Evolutionary conservation across 2,797 vertebrate genomes (phyloP).

Genomic region (Ctenosaura bakeri): DNA sequence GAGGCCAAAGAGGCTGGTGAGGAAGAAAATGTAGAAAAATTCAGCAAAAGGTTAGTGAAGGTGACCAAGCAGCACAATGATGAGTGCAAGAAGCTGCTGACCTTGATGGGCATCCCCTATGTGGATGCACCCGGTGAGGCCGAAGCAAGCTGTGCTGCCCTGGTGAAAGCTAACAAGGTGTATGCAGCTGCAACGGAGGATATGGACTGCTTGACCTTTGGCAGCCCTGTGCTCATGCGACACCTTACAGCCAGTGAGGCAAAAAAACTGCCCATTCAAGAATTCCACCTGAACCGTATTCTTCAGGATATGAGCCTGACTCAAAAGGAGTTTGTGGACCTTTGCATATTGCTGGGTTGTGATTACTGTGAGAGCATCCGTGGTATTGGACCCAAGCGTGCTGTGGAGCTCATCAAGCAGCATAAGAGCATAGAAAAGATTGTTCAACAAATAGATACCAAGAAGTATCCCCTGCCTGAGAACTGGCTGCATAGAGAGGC

Average conservation of each 20-base stretch:
- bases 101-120: constrained; percentile 94
- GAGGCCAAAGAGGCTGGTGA: constrained; percentile 92
- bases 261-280: constrained; percentile 97
- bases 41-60: constrained; percentile 94
- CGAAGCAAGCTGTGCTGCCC: constrained; percentile 94
- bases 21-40: constrained; percentile 92
- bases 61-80: constrained; percentile 95
- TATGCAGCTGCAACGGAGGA: constrained; percentile 95
- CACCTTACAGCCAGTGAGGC: constrained; percentile 96
- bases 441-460: constrained; percentile 89
- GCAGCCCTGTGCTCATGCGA: constrained; percentile 91
- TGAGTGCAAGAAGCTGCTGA: constrained; percentile 92
- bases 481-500: constrained; percentile 95
- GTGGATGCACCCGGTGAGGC: constrained; percentile 96
- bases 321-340: constrained; percentile 93
- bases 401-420: constrained; percentile 93
- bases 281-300: constrained; percentile 91
- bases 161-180: constrained; percentile 94
- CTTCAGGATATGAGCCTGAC: constrained; percentile 90
- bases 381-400: constrained; percentile 95
- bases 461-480: constrained; percentile 90
- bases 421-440: constrained; percentile 94
- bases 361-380: constrained; percentile 98
- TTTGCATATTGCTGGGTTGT: constrained; percentile 96
- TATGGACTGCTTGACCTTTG: constrained; percentile 97